Evolutionary conservation across 2,797 vertebrate species (phyloP).

Genomic region (Babyrousa celebensis): DNA sequence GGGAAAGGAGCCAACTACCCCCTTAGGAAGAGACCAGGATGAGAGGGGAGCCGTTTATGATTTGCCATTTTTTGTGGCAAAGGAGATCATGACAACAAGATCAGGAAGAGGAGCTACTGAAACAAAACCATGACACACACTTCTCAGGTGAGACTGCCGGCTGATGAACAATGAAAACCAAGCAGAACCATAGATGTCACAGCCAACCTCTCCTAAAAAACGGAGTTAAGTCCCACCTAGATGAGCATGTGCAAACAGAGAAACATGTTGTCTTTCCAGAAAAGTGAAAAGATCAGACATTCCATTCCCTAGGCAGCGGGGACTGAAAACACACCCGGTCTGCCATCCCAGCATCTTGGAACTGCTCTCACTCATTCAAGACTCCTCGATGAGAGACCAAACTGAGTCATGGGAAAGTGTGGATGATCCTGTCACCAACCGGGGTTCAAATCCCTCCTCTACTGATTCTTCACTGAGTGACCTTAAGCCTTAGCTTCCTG

Average conservation of each 20-base stretch:
- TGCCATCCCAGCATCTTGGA: neutral
- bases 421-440: neutral
- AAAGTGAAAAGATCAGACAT: conserved; percentile 47
- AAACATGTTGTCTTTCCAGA: neutral
- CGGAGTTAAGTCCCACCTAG: neutral
- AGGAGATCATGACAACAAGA: neutral
- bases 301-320: neutral
- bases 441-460: neutral
- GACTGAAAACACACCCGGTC: neutral
- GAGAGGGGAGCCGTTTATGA: neutral
- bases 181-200: neutral
- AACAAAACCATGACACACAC: neutral
- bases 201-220: neutral
- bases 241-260: neutral
- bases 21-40: neutral
- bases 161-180: neutral
- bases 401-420: neutral
- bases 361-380: neutral
- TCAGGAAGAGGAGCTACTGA: neutral
- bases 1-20: neutral
- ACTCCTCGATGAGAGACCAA: neutral
- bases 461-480: neutral
- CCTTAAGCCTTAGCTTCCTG: neutral
- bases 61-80: neutral
- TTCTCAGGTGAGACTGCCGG: neutral